Evolutionary conservation across 2,113 vertebrate genomes (phyloP).

Genomic region (Apistogramma diplotaenia): DNA sequence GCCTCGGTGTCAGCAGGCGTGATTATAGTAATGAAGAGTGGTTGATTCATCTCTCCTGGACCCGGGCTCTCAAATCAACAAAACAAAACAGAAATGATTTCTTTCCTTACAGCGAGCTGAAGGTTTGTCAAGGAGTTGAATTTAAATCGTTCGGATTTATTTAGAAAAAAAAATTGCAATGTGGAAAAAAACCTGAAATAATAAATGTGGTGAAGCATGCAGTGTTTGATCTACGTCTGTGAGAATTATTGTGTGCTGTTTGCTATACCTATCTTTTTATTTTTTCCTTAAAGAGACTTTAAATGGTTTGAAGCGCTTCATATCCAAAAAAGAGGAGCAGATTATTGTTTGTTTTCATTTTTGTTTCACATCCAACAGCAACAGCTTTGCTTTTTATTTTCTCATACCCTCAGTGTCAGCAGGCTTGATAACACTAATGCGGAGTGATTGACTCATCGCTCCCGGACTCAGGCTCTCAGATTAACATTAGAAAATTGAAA

Average conservation of each 20-base stretch:
- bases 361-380: constrained; percentile 43
- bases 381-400: constrained; percentile 24
- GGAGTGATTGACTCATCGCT: neutral
- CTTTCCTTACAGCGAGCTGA: neutral
- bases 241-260: neutral
- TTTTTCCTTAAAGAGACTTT: neutral
- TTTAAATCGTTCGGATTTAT: neutral
- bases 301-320: neutral
- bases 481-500: neutral
- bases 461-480: neutral
- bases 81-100: neutral
- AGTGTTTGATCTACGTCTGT: neutral
- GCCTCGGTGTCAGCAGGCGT: constrained; percentile 6
- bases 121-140: neutral
- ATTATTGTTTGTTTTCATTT: neutral
- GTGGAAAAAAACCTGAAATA: no score
- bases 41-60: neutral
- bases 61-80: neutral
- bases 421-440: constrained; percentile 2
- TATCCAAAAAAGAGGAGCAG: neutral
- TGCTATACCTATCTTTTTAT: neutral
- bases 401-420: constrained; percentile 4
- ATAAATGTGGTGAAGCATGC: neutral
- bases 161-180: no score
- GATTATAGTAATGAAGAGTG: constrained; percentile 2